A percentile compares a stretch with the other conserved stretches of the same genome.
phyloP scores from a whole-genome alignment of 2,113 vertebrate genomes.

The Nothobranchius furzeri region DNA sequence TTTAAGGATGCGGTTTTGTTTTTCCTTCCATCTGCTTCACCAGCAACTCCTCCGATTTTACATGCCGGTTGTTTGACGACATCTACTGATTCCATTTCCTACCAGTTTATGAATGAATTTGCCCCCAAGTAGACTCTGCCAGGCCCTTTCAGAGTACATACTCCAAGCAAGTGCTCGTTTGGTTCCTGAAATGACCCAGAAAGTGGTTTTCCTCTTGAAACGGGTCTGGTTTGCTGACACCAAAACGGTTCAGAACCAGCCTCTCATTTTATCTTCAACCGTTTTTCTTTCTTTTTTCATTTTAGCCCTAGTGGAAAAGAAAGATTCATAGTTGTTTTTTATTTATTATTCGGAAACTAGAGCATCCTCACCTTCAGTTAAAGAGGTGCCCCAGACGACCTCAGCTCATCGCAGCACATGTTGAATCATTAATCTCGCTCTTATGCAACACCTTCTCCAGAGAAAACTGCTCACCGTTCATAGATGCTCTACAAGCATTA shows the following conservation, averaged over 20 bases:
- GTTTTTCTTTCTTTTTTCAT: not conserved
- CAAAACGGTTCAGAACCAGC: not conserved
- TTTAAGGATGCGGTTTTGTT: too few species aligned
- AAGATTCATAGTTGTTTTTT: not conserved
- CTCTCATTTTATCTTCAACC: not conserved
- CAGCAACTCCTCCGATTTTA: too few species aligned
- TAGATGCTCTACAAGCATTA: constrained; percentile 30
- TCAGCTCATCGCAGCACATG: constrained; percentile 6
- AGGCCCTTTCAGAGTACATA: too few species aligned
- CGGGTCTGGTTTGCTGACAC: not conserved
- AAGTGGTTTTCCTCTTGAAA: too few species aligned
- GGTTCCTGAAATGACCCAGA: too few species aligned
- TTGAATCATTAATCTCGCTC: constrained; percentile 47
- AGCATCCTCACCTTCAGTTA: constrained; percentile 5
- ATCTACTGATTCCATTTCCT: too few species aligned
- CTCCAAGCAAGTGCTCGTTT: too few species aligned
- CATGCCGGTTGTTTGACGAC: too few species aligned
- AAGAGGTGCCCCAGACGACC: constrained; percentile 11
- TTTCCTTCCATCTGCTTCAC: too few species aligned
- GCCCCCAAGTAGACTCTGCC: too few species aligned
- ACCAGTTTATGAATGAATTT: too few species aligned
- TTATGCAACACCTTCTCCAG: constrained; percentile 42
- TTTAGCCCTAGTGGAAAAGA: constrained; percentile 3
- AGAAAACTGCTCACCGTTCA: constrained; percentile 7
- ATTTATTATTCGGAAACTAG: constrained; percentile 40